Evolutionary conservation across 2,888 invertebrate species (phyloP).

Genomic region (Nomada goodeniana): DNA sequence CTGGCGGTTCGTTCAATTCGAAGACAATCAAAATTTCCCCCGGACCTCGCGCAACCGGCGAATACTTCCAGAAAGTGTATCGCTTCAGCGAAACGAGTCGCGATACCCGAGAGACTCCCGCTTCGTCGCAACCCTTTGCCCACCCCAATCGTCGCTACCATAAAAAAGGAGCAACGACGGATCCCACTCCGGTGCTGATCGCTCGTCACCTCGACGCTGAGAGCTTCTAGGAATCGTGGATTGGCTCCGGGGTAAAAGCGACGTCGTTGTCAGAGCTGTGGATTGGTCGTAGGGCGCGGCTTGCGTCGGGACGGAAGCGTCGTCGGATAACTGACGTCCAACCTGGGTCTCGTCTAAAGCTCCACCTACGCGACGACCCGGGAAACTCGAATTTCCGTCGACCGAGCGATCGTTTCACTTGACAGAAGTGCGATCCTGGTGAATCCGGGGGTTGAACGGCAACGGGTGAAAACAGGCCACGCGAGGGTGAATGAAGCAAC

Average conservation of each 20-base stretch:
- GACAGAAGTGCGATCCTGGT: not conserved
- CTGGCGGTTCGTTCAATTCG: not conserved
- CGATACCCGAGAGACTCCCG: conserved; percentile 36
- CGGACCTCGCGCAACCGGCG: not conserved
- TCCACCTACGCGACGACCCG: conserved; percentile 74
- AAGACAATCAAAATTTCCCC: conserved; percentile 4
- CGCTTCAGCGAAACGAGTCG: conserved; percentile 11
- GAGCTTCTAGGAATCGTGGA: conserved; percentile 59
- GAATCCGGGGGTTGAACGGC: no score
- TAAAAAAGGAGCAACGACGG: conserved; percentile 49
- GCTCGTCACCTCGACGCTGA: conserved; percentile 39
- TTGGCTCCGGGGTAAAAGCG: conserved; percentile 74
- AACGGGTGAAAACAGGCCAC: not conserved
- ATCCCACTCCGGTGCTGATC: conserved; percentile 58
- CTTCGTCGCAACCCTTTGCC: not conserved
- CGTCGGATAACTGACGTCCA: conserved; percentile 51
- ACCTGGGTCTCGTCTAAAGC: conserved; percentile 69
- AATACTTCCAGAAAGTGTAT: conserved; percentile 43
- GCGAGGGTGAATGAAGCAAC: not conserved
- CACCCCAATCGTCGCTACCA: conserved; percentile 21
- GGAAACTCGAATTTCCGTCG: conserved; percentile 55
- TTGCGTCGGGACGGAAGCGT: conserved; percentile 69
- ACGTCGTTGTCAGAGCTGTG: conserved; percentile 62
- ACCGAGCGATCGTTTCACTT: not conserved
- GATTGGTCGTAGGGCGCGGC: conserved; percentile 83